Base-by-base conservation (phyloP, 2,888 invertebrate species). In the Sesia apiformis region DNA sequence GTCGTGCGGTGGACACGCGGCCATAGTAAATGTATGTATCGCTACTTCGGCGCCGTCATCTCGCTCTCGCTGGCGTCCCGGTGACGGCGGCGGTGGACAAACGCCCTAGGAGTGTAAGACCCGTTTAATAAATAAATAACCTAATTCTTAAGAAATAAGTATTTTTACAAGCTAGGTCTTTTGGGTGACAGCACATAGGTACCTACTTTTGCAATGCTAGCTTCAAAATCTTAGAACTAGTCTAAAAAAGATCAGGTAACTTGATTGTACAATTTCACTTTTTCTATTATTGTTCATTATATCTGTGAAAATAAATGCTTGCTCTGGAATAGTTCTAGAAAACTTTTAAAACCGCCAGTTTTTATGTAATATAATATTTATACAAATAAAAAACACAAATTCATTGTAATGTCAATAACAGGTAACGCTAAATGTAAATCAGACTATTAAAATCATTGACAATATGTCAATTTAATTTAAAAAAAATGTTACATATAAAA, bases 401-500 rank as follows among this genome's bases (percentile, higher is more conserved):
- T 70, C 66, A 73, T 70, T 66, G 71, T 66, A 75, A 76, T 78
- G 74, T 8, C 46, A 46, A 23, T 74, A 83, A 84, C 80, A 81
- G 75, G 72, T 79, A 83, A 84, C 78, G 70, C 74, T 79, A 69
- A 5, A 52, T 7, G 71, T 76, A 83, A 82, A 79, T 82, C 82
- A 85, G 78, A 84, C 81, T 82, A 75, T 64, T 74, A 78, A 76
- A 74, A 79, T 66, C 77, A 81, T 81, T 72, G 81, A 75, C 74
- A 77, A 80, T 66, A 77, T 69, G 69, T 77, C 72, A 79, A 81
- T 76, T 76, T 76, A 78, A 56, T 49, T 54, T 40, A 42, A 38
- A 39, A 52, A 56, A 53, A 52, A 57, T 46, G 23, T 23, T 23
- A 23, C 23, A 46, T 46, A 8, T n/a, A n/a, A 46, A 46, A 8